phyloP scores from a whole-genome alignment of 2,113 vertebrate species.

The Hemichromis elongatus region DNA sequence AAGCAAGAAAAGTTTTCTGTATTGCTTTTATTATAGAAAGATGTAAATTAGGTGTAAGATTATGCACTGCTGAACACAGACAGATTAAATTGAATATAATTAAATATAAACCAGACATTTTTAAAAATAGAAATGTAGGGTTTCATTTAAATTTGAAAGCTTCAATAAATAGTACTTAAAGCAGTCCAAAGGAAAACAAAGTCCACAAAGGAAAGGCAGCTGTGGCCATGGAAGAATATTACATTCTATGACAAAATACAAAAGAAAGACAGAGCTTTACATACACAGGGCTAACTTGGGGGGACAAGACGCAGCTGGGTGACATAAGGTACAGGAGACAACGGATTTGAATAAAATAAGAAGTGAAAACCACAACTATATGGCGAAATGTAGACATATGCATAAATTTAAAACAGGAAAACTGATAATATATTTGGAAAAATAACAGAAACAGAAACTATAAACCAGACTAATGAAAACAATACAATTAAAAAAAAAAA shows the following conservation, averaged over 20 bases:
- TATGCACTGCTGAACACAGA: not conserved
- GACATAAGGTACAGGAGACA: not conserved
- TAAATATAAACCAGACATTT: not conserved
- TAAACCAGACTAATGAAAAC: too few species aligned
- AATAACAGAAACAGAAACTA: too few species aligned
- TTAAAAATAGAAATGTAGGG: not conserved
- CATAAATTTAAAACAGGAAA: too few species aligned
- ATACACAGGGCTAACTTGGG: not conserved
- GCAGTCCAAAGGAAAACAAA: not conserved
- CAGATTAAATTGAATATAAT: not conserved
- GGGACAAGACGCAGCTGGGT: not conserved
- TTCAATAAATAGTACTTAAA: not conserved
- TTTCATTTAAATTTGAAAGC: not conserved
- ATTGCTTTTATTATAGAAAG: not conserved
- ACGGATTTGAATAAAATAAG: not conserved
- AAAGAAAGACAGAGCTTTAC: not conserved
- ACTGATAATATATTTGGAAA: too few species aligned
- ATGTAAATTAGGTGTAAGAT: not conserved
- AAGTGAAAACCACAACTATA: not conserved
- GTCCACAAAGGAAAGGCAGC: not conserved
- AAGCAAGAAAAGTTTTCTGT: not conserved
- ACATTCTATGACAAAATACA: not conserved
- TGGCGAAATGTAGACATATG: too few species aligned
- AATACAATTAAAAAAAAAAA: too few species aligned
- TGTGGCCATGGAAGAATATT: not conserved